Percentiles rank a stretch among this genome's conserved stretches.
These are phyloP conservation scores for Bombus cullumanus DNA, from an alignment of 1,140 invertebrate genomes.

Conservation along the genomic window DNA sequence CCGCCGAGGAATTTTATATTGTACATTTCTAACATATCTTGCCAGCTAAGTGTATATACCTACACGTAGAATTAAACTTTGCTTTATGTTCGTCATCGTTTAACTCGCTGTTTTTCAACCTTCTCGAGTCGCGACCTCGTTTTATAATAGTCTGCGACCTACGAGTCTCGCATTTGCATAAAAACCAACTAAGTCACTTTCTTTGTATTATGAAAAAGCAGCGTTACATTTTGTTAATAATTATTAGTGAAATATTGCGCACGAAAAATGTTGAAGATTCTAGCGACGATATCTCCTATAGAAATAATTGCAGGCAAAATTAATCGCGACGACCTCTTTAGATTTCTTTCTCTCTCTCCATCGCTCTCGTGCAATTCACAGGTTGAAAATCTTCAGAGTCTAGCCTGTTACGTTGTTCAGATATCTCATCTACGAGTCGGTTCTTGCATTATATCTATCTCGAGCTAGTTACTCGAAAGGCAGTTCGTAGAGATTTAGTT, in stretches of 20 bases:
- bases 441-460: neutral
- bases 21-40: slow-evolving; percentile 14
- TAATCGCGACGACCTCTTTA: neutral
- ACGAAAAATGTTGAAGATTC: neutral
- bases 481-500: neutral
- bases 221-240: neutral
- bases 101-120: neutral
- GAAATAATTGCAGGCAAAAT: too few relatives aligned
- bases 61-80: neutral
- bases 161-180: neutral
- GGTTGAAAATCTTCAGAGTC: too few relatives aligned
- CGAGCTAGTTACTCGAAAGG: neutral
- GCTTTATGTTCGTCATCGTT: neutral
- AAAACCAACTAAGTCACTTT: neutral
- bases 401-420: neutral
- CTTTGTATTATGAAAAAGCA: neutral
- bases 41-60: neutral
- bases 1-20: neutral
- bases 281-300: neutral
- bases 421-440: too few relatives aligned
- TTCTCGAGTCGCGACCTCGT: neutral
- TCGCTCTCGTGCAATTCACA: too few relatives aligned
- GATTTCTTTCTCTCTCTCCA: neutral
- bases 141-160: neutral
- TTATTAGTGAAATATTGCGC: neutral